Evolutionary conservation across 2,113 vertebrate species (phyloP), one percentile per base, ranked within the genome.

Genomic region (Taxidea taxus): DNA sequence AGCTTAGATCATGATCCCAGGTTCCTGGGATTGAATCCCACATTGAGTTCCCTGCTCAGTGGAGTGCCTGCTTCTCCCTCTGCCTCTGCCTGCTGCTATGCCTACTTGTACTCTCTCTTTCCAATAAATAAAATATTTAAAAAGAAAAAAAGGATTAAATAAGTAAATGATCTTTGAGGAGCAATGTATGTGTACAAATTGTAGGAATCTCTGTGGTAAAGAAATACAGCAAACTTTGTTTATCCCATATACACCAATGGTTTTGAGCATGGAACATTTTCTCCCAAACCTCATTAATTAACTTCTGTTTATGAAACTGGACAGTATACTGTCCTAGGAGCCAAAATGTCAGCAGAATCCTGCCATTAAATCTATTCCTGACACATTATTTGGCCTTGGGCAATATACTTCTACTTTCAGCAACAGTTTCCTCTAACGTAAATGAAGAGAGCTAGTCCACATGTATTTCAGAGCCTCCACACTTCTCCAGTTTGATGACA

Each of bases 161-260:
- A 8, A 58, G 10, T 21, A 86, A 75, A 58, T 91, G 25, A 66
- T 21, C 70, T 64, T 75, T 72, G 21, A 83, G 13, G 23, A 37
- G 13, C 7, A 42, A 13, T n/a, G 4, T 37, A 37, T 49, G 16
- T 27, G 42, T 3, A 44, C 6, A 80, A 10, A 2, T 23, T 25
- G 16, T 25, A 64, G 25, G 9, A 89, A 21, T 13, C 34, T 64
- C 4, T 27, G 2, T 0, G 29, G 4, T 29, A 60, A 81, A 39
- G 14, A 89, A 5, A 56, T 0, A 42, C 0, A 0, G 29, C 13
- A 1, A 42, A 25, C 0, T 25, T 23, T 4, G 1, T 14, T 68
- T 75, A 62, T 3, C 15, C 1, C 27, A 62, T 6, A n/a, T 34
- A 66, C 1, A 6, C 0, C 13, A 60, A 5, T 29, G 2, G 47